phyloP scores from a whole-genome alignment of 2,797 vertebrate species.

The Acomys russatus region DNA sequence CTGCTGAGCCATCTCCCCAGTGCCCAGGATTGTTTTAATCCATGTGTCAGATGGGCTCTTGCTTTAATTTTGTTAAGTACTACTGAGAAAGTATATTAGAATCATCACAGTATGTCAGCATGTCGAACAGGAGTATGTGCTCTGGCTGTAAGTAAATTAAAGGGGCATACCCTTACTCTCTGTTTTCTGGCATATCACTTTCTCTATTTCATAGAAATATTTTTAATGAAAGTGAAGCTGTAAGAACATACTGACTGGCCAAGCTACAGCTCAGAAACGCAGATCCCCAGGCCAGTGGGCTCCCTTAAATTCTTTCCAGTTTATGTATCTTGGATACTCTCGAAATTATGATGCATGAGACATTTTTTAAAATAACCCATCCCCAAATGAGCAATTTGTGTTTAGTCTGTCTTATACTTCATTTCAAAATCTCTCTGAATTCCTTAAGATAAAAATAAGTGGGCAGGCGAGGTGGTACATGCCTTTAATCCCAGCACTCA shows the following conservation, averaged over 20 bases:
- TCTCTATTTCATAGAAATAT: neutral
- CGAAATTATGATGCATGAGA: slow-evolving; percentile 37
- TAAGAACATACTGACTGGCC: neutral
- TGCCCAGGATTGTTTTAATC: neutral
- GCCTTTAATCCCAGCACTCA: no score
- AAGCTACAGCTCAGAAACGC: neutral
- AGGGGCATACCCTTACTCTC: neutral
- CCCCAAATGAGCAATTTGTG: slow-evolving; percentile 21
- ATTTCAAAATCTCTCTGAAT: slow-evolving; percentile 34
- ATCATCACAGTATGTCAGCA: neutral
- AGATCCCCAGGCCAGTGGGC: neutral
- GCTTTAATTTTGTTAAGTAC: neutral
- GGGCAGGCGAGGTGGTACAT: no score
- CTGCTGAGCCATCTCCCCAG: neutral
- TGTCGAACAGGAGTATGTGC: neutral
- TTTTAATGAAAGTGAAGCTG: neutral
- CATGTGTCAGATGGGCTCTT: neutral
- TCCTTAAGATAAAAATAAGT: neutral
- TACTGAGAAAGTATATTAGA: slow-evolving; percentile 5
- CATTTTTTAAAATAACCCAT: neutral
- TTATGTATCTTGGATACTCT: neutral
- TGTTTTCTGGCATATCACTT: neutral
- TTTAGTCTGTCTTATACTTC: neutral
- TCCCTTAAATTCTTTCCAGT: neutral
- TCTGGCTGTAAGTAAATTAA: neutral